These are phyloP conservation scores for Butastur rufipennis DNA, from an alignment of 2,113 vertebrate genomes.

Conservation along the genomic window DNA sequence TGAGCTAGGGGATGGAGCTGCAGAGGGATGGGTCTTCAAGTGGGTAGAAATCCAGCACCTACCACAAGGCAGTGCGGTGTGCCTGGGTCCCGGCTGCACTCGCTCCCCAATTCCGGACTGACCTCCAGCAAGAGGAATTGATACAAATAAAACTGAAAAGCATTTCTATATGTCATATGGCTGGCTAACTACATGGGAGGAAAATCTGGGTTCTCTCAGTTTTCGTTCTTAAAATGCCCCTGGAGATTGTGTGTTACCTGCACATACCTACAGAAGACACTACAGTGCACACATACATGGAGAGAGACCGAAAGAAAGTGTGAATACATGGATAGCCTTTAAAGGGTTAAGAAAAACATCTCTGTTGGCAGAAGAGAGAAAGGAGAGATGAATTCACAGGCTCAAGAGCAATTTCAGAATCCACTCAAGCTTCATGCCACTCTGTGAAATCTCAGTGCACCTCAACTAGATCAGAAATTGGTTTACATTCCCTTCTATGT, in stretches of 20 bases:
- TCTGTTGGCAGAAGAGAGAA: background rate
- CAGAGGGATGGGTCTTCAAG: background rate
- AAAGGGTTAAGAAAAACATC: conserved; percentile 31
- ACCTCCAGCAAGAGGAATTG: background rate
- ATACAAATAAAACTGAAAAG: background rate
- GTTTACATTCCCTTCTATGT: conserved; percentile 55
- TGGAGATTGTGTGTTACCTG: background rate
- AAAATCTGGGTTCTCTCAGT: background rate
- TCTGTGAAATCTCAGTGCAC: conserved; percentile 49
- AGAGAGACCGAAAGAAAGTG: background rate
- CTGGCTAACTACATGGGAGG: background rate
- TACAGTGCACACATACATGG: background rate
- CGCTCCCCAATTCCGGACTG: rapidly evolving
- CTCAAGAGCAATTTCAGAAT: conserved; percentile 63
- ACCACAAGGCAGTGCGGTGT: background rate
- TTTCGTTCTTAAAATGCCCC: background rate
- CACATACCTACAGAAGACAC: background rate
- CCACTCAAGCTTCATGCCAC: conserved; percentile 62
- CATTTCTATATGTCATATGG: background rate
- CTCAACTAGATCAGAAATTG: conserved; percentile 61
- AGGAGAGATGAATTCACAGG: conserved; percentile 31
- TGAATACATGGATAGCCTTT: background rate
- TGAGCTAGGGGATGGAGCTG: background rate
- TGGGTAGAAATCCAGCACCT: background rate
- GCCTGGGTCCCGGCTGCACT: background rate